phyloP scores from a whole-genome alignment of 2,113 vertebrate species.

The Ornithorhynchus anatinus region DNA sequence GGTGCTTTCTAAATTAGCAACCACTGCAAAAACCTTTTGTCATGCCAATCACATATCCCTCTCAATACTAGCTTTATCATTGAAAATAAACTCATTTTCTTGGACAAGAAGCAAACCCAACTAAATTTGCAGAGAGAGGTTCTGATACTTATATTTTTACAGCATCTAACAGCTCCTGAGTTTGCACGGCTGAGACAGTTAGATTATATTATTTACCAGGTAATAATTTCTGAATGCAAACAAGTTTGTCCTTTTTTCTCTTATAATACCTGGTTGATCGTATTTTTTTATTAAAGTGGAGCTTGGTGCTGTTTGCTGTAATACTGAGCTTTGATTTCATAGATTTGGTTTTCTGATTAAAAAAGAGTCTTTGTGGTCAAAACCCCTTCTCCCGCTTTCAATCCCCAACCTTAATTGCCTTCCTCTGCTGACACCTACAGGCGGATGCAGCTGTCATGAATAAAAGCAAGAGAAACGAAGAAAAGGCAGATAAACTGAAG shows the following conservation, averaged over 20 bases:
- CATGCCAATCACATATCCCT: neutral
- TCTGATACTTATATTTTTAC: neutral
- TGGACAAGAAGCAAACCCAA: neutral
- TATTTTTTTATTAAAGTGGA: neutral
- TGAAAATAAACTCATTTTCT: neutral
- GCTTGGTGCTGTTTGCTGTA: neutral
- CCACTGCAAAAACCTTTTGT: too few relatives aligned
- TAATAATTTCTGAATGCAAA: neutral
- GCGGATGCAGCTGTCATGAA: neutral
- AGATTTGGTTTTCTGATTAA: neutral
- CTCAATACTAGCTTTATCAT: neutral
- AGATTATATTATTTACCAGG: neutral
- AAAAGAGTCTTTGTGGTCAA: neutral
- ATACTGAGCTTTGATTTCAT: neutral
- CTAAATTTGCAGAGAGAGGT: neutral
- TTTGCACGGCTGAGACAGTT: neutral
- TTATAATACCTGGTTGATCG: neutral
- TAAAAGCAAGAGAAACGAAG: neutral
- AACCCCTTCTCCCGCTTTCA: rapidly evolving
- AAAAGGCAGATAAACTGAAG: neutral
- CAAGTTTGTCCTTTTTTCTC: neutral
- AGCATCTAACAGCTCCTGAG: neutral
- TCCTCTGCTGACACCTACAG: conserved; percentile 64
- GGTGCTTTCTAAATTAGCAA: neutral
- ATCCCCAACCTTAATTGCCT: neutral